phyloP scores from a whole-genome alignment of 2,797 vertebrate genomes.

The Arrhamphus sclerolepis region DNA sequence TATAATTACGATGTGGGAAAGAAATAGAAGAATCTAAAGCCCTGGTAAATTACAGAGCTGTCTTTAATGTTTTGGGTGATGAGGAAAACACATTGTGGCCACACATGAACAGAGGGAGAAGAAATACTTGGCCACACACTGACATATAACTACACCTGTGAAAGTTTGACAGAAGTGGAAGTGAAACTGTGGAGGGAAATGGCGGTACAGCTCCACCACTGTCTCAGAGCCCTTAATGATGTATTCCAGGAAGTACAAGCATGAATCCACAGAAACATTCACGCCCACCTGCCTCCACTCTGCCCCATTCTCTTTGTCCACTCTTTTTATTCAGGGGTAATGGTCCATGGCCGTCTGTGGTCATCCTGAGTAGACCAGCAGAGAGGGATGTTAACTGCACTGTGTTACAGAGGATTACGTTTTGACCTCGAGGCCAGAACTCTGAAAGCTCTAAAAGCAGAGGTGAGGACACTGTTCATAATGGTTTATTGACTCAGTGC shows the following conservation, averaged over 20 bases:
- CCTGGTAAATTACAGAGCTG: conserved; percentile 19
- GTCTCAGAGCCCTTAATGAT: conserved; percentile 9
- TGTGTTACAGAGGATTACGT: conserved; percentile 45
- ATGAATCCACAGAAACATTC: conserved; percentile 28
- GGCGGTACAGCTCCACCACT: conserved; percentile 2
- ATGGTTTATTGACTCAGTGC: conserved; percentile 31
- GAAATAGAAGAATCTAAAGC: neutral
- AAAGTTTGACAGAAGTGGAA: conserved; percentile 25
- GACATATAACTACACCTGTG: conserved; percentile 20
- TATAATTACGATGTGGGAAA: conserved; percentile 37
- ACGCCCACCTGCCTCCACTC: conserved; percentile 58
- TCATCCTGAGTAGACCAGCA: conserved; percentile 42
- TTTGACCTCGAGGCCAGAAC: conserved; percentile 40
- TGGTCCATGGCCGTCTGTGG: conserved; percentile 34
- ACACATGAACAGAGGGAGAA: conserved; percentile 28
- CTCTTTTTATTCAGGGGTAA: conserved; percentile 54
- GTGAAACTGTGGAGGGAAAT: neutral
- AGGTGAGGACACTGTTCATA: conserved; percentile 19
- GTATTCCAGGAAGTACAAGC: conserved; percentile 26
- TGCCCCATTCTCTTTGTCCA: conserved; percentile 31
- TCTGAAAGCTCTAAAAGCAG: conserved; percentile 13
- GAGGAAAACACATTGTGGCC: conserved; percentile 24
- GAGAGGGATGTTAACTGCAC: conserved; percentile 29
- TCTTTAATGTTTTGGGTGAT: conserved; percentile 39
- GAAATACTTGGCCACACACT: conserved; percentile 45